These are phyloP conservation scores for Malacoraja senta DNA, from an alignment of 2,797 vertebrate species.

Conservation along the genomic window DNA sequence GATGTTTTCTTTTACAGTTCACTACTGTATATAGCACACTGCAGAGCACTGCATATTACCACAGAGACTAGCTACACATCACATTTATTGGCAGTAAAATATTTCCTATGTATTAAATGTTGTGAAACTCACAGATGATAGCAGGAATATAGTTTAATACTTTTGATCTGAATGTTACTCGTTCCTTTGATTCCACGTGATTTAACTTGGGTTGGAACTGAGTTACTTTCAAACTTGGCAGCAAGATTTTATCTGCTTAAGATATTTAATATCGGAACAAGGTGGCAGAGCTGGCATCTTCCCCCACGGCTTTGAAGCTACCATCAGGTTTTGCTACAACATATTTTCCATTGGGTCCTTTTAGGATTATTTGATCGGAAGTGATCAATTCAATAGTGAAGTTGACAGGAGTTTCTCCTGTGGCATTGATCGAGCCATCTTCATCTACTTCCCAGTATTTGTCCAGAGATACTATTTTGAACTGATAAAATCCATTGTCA, in stretches of 20 bases:
- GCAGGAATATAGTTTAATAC: conserved; percentile 35
- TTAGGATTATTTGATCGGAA: conserved; percentile 29
- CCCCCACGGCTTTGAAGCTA: not conserved
- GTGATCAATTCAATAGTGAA: conserved; percentile 27
- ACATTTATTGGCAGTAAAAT: not conserved
- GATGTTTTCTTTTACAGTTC: not conserved
- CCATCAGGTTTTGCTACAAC: conserved; percentile 12
- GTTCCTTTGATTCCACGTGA: not conserved
- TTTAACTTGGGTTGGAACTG: not conserved
- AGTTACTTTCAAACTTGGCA: not conserved
- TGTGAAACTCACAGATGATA: conserved; percentile 23
- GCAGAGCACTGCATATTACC: not conserved
- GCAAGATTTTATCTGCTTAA: not conserved
- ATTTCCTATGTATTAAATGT: not conserved
- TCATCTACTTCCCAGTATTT: conserved; percentile 24
- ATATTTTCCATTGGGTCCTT: conserved; percentile 31
- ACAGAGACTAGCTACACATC: not conserved
- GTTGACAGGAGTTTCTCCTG: not conserved
- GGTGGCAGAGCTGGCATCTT: conserved; percentile 10
- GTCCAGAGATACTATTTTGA: not conserved
- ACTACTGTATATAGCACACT: not conserved
- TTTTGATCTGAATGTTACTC: conserved; percentile 11
- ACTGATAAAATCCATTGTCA: conserved; percentile 26
- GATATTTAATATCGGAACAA: conserved; percentile 16
- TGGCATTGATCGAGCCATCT: not conserved